phyloP scores from a whole-genome alignment of 1,140 invertebrate species.

The Drosophila lowei region DNA sequence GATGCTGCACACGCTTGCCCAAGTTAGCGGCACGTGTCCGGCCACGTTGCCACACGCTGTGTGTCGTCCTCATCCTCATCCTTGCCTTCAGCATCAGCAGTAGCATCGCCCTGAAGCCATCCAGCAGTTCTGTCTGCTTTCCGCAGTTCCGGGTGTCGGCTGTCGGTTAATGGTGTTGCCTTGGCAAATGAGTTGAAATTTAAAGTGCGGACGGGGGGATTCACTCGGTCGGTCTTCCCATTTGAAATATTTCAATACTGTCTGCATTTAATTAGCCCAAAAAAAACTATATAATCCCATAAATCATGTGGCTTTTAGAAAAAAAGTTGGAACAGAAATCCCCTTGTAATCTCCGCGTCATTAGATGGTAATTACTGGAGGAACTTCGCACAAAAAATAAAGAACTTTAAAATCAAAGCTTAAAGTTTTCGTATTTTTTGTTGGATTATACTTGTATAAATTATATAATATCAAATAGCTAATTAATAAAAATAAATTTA shows the following conservation, averaged over 20 bases:
- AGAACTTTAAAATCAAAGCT: not conserved
- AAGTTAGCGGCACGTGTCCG: constrained; percentile 74
- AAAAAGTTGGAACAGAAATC: not conserved
- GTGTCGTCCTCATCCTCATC: constrained; percentile 40
- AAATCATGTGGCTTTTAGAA: constrained; percentile 45
- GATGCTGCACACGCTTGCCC: constrained; percentile 74
- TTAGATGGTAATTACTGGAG: constrained; percentile 5
- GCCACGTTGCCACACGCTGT: constrained; percentile 65
- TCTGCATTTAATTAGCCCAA: constrained; percentile 70
- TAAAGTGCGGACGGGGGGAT: constrained; percentile 47
- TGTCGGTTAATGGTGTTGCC: constrained; percentile 41
- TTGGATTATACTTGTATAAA: no score
- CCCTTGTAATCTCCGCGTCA: constrained; percentile 15
- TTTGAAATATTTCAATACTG: constrained; percentile 19
- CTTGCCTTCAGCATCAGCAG: constrained; percentile 5
- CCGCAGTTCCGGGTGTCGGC: constrained; percentile 34
- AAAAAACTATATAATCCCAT: constrained; percentile 39
- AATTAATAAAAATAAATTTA: no score
- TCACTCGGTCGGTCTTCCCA: not conserved
- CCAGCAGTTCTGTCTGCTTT: constrained; percentile 50
- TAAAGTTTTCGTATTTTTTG: not conserved
- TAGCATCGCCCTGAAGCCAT: constrained; percentile 21
- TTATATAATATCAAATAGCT: no score
- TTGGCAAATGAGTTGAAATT: constrained; percentile 50
- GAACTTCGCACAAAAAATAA: not conserved